Conservation (phyloP, 2,797 vertebrate species). For the Pantherophis vulpinus region DNA sequence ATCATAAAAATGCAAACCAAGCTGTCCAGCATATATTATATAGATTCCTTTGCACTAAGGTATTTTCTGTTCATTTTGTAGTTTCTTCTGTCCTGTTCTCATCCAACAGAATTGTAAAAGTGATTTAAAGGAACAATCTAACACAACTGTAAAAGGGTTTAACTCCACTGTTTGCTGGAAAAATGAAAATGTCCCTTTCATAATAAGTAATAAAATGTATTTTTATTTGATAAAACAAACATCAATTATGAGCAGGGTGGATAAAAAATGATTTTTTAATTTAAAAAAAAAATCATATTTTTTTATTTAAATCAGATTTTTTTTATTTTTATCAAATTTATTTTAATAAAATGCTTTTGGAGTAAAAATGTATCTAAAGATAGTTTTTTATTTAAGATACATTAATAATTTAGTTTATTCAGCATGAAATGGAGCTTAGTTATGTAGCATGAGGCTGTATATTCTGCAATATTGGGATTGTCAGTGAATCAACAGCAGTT, state of each 20-base stretch:
- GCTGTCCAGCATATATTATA: neutral
- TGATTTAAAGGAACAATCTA: neutral
- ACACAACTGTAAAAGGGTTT: neutral
- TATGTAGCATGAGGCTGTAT: too few species aligned
- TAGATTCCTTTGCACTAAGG: neutral
- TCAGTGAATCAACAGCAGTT: too few species aligned
- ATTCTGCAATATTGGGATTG: too few species aligned
- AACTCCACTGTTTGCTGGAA: neutral
- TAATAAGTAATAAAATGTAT: neutral
- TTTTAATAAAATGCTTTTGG: too few species aligned
- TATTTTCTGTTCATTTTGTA: conserved; percentile 8
- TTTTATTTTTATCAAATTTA: too few species aligned
- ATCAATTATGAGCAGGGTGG: neutral
- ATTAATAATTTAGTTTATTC: too few species aligned
- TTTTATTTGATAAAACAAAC: neutral
- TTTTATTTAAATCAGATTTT: too few species aligned
- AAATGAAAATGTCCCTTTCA: neutral
- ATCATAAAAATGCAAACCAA: conserved; percentile 22
- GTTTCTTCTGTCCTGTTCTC: neutral
- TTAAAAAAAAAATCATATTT: too few species aligned
- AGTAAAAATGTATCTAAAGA: too few species aligned
- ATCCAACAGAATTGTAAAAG: neutral
- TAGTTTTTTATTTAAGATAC: too few species aligned
- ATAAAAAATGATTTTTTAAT: too few species aligned
- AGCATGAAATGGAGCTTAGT: too few species aligned